A percentile compares a stretch with the other conserved stretches of the same genome.
Conservation (phyloP, 2,888 invertebrate species). For the Galeopsomyia nigrocyanea region DNA sequence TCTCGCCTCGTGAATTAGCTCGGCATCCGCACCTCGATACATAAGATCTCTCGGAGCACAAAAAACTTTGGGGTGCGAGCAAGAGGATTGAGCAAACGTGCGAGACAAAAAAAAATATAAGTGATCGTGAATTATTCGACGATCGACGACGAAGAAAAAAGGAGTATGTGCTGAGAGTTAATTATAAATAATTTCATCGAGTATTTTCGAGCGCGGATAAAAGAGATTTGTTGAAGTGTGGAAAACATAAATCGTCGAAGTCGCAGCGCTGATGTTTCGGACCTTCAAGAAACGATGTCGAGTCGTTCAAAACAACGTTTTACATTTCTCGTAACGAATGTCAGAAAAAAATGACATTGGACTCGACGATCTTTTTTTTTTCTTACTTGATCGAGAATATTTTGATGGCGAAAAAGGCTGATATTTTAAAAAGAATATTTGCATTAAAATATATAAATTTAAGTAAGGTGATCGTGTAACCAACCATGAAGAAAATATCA, state of each 20-base stretch:
- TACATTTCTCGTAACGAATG: conserved; percentile 1
- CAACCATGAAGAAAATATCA: too few species aligned
- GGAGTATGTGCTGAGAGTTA: background rate
- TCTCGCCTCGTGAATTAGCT: conserved; percentile 58
- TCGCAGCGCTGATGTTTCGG: background rate
- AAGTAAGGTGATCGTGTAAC: too few species aligned
- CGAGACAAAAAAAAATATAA: background rate
- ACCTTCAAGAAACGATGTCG: conserved; percentile 12
- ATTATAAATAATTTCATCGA: conserved; percentile 13
- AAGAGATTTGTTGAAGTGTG: conserved; percentile 12
- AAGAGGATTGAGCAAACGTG: too few species aligned
- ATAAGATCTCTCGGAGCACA: background rate
- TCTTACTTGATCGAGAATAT: too few species aligned
- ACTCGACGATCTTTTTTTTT: background rate
- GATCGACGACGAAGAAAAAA: conserved; percentile 2
- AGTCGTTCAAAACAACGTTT: conserved; percentile 16
- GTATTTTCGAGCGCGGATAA: background rate
- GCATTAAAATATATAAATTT: too few species aligned
- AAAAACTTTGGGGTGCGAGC: too few species aligned
- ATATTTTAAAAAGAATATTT: too few species aligned
- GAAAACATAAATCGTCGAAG: conserved; percentile 6
- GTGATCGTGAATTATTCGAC: background rate
- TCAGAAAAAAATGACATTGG: conserved; percentile 2
- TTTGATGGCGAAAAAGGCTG: too few species aligned
- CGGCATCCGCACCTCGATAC: conserved; percentile 56